Evolutionary conservation across 2,888 invertebrate species (phyloP).

Genomic region (Drymonia ruficornis): DNA sequence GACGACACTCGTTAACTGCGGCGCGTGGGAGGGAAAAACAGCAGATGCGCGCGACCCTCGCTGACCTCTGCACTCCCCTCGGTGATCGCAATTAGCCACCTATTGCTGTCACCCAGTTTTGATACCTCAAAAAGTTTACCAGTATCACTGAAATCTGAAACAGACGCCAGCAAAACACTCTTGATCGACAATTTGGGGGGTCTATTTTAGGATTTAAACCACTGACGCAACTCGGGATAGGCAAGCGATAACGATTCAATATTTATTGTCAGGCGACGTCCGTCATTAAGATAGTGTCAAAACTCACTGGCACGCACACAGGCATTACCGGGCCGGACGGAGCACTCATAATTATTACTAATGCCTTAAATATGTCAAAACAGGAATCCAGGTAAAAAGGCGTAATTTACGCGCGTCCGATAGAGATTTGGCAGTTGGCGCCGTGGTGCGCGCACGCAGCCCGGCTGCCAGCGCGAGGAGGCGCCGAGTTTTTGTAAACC

Average conservation of each 20-base stretch:
- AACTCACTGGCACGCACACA: constrained; percentile 75
- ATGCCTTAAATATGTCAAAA: constrained; percentile 85
- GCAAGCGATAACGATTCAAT: constrained; percentile 79
- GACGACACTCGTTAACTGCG: constrained; percentile 69
- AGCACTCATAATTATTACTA: constrained; percentile 85
- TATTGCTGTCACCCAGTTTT: constrained; percentile 52
- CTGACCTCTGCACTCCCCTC: constrained; percentile 63
- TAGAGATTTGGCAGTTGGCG: constrained; percentile 85
- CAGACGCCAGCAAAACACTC: constrained; percentile 22
- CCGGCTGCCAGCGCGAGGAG: constrained; percentile 68
- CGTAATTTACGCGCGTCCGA: constrained; percentile 84
- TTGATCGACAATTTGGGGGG: constrained; percentile 66
- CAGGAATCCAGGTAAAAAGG: constrained; percentile 85
- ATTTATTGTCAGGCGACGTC: constrained; percentile 83
- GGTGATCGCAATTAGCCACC: constrained; percentile 66
- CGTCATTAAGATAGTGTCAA: constrained; percentile 85
- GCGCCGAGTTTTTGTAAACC: constrained; percentile 83
- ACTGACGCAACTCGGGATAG: constrained; percentile 72
- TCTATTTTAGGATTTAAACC: constrained; percentile 72
- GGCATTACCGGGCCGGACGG: constrained; percentile 66
- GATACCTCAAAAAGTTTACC: constrained; percentile 17
- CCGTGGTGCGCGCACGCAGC: constrained; percentile 61
- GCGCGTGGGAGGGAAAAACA: constrained; percentile 73
- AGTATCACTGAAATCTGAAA: constrained; percentile 18
- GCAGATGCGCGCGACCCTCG: constrained; percentile 78